Percentiles rank a stretch among this genome's conserved stretches.
These are phyloP conservation scores for Sander lucioperca DNA, from an alignment of 2,113 vertebrate species.

Conservation along the genomic window DNA sequence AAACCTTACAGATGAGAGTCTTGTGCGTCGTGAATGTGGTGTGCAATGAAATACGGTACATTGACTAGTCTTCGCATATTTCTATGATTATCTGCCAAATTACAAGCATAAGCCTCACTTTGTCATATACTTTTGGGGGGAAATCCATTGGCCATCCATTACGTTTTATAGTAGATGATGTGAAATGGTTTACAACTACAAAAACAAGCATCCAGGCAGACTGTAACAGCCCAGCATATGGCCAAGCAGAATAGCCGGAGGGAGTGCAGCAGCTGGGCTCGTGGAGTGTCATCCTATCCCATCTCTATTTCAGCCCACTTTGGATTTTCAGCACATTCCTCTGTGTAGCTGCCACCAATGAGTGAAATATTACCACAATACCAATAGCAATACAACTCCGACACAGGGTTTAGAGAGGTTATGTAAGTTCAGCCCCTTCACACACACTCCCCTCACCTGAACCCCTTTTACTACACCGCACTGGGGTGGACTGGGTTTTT, in stretches of 20 bases:
- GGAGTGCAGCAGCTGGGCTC: constrained; percentile 63
- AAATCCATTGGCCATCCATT: background rate
- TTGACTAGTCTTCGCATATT: background rate
- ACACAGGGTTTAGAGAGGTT: background rate
- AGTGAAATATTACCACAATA: constrained; percentile 53
- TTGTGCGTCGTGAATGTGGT: background rate
- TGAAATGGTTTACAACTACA: background rate
- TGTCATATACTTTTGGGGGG: background rate
- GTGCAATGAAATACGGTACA: background rate
- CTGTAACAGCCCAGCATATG: background rate
- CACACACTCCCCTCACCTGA: constrained; percentile 11
- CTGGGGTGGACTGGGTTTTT: background rate
- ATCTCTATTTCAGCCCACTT: constrained; percentile 48
- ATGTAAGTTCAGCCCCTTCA: background rate
- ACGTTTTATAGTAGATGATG: background rate
- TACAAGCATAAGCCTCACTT: background rate
- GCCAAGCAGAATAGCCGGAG: constrained; percentile 28
- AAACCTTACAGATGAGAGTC: constrained; percentile 13
- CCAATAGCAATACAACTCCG: background rate
- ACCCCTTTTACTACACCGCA: background rate
- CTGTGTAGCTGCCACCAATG: constrained; percentile 43
- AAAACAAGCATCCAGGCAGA: background rate
- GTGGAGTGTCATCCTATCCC: constrained; percentile 46
- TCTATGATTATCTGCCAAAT: background rate
- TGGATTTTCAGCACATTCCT: constrained; percentile 72